Percentiles rank a stretch among this genome's conserved stretches.
phyloP scores from a whole-genome alignment of 2,113 vertebrate genomes.

The Ondatra zibethicus region DNA sequence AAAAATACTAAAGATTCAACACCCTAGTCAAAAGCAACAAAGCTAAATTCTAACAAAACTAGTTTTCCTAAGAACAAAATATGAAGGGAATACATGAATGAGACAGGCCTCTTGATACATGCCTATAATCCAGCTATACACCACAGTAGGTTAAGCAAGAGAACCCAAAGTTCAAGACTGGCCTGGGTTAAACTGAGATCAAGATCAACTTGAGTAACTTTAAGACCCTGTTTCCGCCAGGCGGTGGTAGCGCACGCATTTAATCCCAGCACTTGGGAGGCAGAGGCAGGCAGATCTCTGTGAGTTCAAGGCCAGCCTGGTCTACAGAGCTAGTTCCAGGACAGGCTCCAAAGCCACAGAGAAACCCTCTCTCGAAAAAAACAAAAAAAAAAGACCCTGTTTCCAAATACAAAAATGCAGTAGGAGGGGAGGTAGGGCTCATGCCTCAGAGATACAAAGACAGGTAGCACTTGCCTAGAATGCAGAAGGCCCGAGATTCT shows the following conservation, averaged over 20 bases:
- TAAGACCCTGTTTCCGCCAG: neutral
- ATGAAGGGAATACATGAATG: conserved; percentile 13
- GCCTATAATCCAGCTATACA: neutral
- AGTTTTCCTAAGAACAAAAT: conserved; percentile 3
- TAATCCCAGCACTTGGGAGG: too few relatives aligned
- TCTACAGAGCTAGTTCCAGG: too few relatives aligned
- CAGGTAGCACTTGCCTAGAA: neutral
- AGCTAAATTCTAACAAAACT: conserved; percentile 62
- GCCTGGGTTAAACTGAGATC: neutral
- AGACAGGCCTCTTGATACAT: neutral
- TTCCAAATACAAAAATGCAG: neutral
- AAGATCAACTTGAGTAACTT: neutral
- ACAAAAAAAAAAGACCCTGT: neutral
- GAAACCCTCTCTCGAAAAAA: too few relatives aligned
- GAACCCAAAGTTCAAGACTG: neutral
- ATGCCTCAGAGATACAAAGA: neutral
- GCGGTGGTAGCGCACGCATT: too few relatives aligned
- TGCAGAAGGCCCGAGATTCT: neutral
- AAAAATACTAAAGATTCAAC: neutral
- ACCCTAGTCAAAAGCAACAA: conserved; percentile 42
- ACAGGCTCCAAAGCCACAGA: too few relatives aligned
- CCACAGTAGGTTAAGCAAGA: neutral
- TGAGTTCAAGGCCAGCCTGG: too few relatives aligned
- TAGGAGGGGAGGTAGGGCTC: neutral
- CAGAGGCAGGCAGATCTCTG: too few relatives aligned